phyloP scores from a whole-genome alignment of 2,888 invertebrate genomes.

The Aricia artaxerxes region DNA sequence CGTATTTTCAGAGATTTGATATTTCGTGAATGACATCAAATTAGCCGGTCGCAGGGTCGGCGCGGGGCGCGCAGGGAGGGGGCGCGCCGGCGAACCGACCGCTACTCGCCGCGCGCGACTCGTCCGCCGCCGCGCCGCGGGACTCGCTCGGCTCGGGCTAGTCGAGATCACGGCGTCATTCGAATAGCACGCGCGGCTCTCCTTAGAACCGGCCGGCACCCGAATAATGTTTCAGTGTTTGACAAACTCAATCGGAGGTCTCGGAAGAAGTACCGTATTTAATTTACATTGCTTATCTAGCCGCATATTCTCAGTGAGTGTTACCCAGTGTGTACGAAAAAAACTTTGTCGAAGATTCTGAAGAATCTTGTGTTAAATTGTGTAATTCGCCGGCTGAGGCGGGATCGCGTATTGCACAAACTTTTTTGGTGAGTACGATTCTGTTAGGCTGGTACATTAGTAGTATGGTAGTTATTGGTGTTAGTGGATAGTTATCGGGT shows the following conservation, averaged over 20 bases:
- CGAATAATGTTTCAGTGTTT: slow-evolving; percentile 81
- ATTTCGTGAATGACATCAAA: slow-evolving; percentile 70
- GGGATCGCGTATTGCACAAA: slow-evolving; percentile 77
- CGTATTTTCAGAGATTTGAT: slow-evolving; percentile 64
- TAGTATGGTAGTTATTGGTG: slow-evolving; percentile 35
- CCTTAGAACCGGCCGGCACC: slow-evolving; percentile 75
- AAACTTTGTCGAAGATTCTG: slow-evolving; percentile 81
- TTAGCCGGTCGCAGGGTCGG: slow-evolving; percentile 54
- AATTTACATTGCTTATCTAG: slow-evolving; percentile 78
- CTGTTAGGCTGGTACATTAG: slow-evolving; percentile 39
- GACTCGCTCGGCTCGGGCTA: slow-evolving; percentile 48
- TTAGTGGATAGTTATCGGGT: slow-evolving; percentile 43
- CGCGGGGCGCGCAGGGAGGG: slow-evolving; percentile 33
- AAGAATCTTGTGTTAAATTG: slow-evolving; percentile 80
- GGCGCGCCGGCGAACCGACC: slow-evolving; percentile 48
- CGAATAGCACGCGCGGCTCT: slow-evolving; percentile 76
- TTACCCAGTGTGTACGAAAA: slow-evolving; percentile 81
- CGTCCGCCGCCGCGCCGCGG: slow-evolving; percentile 47
- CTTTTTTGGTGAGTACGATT: slow-evolving; percentile 70
- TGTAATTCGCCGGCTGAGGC: slow-evolving; percentile 75
- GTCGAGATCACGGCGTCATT: slow-evolving; percentile 76
- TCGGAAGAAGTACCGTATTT: slow-evolving; percentile 78
- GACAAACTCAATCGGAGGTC: slow-evolving; percentile 79
- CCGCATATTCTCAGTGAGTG: slow-evolving; percentile 80
- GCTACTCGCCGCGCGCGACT: slow-evolving; percentile 50